Percentiles rank a stretch among this genome's conserved stretches.
Conservation (phyloP, 2,888 invertebrate species). For the Limulus polyphemus region DNA sequence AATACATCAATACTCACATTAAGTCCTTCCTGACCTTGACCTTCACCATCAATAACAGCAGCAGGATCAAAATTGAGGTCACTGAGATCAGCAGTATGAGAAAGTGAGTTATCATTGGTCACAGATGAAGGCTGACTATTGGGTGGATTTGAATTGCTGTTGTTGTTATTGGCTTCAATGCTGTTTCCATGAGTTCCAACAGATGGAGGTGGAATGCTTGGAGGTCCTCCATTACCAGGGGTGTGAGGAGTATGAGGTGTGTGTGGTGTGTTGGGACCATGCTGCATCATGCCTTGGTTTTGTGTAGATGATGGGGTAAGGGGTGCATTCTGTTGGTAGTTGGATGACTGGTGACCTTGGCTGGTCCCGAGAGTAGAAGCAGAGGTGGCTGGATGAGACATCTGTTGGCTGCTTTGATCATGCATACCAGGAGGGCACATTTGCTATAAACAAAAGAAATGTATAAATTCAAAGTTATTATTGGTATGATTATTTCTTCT, state of each 20-base stretch:
- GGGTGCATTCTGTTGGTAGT: constrained; percentile 7
- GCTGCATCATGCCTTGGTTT: constrained; percentile 43
- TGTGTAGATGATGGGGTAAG: constrained; percentile 19
- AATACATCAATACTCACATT: constrained; percentile 56
- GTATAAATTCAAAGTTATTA: no score
- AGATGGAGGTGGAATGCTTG: constrained; percentile 59
- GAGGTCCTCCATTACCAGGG: constrained; percentile 59
- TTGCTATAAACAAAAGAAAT: constrained; percentile 10
- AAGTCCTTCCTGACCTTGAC: constrained; percentile 64
- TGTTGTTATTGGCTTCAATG: constrained; percentile 4
- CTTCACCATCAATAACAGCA: constrained; percentile 82
- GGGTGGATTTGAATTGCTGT: constrained; percentile 4
- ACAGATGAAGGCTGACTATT: constrained; percentile 16
- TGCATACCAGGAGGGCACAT: constrained; percentile 23
- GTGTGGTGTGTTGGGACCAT: constrained; percentile 48
- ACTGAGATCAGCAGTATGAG: constrained; percentile 26
- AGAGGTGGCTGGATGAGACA: no score
- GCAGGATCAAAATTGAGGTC: constrained; percentile 88
- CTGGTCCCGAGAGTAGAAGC: no score
- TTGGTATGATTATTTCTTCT: no score
- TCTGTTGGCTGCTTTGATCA: constrained; percentile 16
- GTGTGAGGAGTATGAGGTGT: constrained; percentile 59
- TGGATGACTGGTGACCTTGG: no score
- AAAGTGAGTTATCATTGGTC: constrained; percentile 20
- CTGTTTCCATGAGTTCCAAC: constrained; percentile 14